Percentiles rank a stretch among this genome's conserved stretches.
Conservation (phyloP, 2,888 invertebrate genomes). For the Bellardia pandia region DNA sequence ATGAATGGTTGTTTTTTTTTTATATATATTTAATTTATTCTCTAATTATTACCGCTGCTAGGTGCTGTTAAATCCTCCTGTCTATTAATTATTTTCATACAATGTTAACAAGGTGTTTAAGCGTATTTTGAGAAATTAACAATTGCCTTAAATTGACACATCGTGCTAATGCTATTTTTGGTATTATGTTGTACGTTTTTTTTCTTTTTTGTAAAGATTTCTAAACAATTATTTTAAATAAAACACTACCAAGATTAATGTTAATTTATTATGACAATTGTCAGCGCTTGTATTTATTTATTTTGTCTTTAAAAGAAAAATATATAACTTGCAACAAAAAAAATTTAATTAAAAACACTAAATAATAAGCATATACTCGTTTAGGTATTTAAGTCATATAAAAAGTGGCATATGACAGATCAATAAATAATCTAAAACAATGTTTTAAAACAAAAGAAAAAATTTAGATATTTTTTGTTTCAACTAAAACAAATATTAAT, state of each 20-base stretch:
- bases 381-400: slow-evolving; percentile 15
- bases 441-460: slow-evolving; percentile 41
- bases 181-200: slow-evolving; percentile 28
- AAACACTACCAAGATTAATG: slow-evolving; percentile 58
- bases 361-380: slow-evolving; percentile 44
- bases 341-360: slow-evolving; percentile 6
- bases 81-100: slow-evolving; percentile 60
- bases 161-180: slow-evolving; percentile 70
- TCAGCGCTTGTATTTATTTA: slow-evolving; percentile 52
- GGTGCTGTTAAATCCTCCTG: slow-evolving; percentile 48
- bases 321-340: background rate
- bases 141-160: slow-evolving; percentile 70
- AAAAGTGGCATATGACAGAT: slow-evolving; percentile 65
- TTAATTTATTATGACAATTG: slow-evolving; percentile 69
- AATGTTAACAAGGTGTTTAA: slow-evolving; percentile 70
- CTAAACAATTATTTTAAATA: slow-evolving; percentile 62
- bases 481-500: slow-evolving; percentile 25
- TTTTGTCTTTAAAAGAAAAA: slow-evolving; percentile 15
- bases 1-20: background rate
- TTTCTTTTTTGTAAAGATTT: slow-evolving; percentile 15
- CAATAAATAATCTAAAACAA: slow-evolving; percentile 62
- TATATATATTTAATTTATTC: background rate
- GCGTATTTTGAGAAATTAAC: slow-evolving; percentile 60
- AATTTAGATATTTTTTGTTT: slow-evolving; percentile 1
- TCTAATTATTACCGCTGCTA: slow-evolving; percentile 26